Evolutionary conservation across 2,113 vertebrate genomes (phyloP).

Genomic region (Actenoides hombroni): DNA sequence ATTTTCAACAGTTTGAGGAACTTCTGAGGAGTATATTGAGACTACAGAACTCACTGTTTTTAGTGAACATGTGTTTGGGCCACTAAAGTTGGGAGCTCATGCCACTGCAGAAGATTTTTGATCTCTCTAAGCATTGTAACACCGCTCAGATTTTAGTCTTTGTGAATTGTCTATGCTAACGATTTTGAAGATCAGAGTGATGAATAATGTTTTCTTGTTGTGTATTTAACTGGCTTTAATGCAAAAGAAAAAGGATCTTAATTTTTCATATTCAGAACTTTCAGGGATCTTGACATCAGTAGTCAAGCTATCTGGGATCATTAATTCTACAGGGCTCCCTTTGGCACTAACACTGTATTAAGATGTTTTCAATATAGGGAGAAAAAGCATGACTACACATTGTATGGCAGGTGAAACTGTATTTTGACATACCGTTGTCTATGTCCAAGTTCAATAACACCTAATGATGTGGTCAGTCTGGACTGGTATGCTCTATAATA

Average conservation of each 20-base stretch:
- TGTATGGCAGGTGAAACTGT: not conserved
- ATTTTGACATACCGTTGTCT: not conserved
- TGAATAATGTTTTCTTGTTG: not conserved
- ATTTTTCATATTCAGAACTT: not conserved
- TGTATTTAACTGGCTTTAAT: not conserved
- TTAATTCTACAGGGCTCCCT: not conserved
- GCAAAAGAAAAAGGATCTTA: not conserved
- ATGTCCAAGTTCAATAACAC: not conserved
- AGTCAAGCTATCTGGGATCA: not conserved
- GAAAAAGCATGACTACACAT: not conserved
- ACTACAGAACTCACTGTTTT: not conserved
- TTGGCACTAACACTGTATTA: not conserved
- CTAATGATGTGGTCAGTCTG: not conserved
- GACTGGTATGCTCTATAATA: not conserved
- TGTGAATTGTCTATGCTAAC: not conserved
- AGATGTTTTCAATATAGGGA: not conserved
- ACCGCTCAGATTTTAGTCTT: not conserved
- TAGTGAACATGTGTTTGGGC: not conserved
- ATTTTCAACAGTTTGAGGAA: not conserved
- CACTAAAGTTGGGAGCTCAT: not conserved
- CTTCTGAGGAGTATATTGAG: not conserved
- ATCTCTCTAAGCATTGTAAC: not conserved
- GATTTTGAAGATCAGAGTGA: not conserved
- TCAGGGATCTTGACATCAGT: not conserved
- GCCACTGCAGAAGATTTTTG: not conserved